Evolutionary conservation across 2,113 vertebrate genomes (phyloP), one percentile per base, ranked within the genome.

Genomic region (Plestiodon gilberti): DNA sequence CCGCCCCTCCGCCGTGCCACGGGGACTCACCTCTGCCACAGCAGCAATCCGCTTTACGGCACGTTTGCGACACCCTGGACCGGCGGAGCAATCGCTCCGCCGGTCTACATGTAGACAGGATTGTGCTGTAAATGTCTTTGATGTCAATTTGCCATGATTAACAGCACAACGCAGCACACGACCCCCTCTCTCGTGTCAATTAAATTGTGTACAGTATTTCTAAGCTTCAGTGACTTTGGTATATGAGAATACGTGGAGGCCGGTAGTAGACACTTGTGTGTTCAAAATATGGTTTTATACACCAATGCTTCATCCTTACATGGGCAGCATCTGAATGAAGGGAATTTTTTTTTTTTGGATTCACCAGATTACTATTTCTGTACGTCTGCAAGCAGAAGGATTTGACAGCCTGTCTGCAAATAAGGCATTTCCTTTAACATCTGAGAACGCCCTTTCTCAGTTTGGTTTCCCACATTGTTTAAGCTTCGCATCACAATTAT

Each of bases 381-480:
- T n/a, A 92, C 81, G 90, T 86, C 69, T 89, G 87, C 40, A 74
- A 84, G 81, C 48, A 71, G 71, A 78, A 59, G 43, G 28, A 88
- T 82, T 82, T 85, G 90, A 82, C 25, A 62, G n/a, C 78, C 40
- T 87, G 20, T 88, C 40, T 89, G 83, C 55, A 83, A 89, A 90
- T 90, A 85, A 91, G 59, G 61, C 61, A 65, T 84, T 90, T 93
- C 55, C 81, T 84, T 86, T 76, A 93, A 77, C 86, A 86, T 25
- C 25, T 90, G 61, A 90, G 85, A 93, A 55, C 89, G 52, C 25
- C 0, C 0, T 64, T 0, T 0, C 52, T 91, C 81, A 10, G 67
- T 89, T 88, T 92, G 64, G 88, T 92, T 90, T 90, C 77, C 6
- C 80, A 84, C 82, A 77, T 88, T 90, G 81, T 90, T 91, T 91